A percentile compares a stretch with the other conserved stretches of the same genome.
Conservation (phyloP, 1,140 invertebrate species). For the Heliconius melpomene region DNA sequence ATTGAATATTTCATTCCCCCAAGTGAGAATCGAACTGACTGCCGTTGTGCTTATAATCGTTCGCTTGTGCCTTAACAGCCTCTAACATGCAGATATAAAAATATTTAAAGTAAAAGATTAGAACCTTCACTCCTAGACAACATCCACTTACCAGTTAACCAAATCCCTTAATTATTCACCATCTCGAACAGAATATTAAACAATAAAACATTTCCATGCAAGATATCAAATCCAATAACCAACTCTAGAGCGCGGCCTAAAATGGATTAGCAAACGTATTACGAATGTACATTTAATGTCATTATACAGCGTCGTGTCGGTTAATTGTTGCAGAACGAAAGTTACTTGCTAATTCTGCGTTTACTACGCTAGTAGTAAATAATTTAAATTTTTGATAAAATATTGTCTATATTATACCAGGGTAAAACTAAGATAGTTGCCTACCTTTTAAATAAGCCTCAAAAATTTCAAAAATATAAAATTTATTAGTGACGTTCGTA, state of each 20-base stretch:
- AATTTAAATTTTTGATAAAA: background rate
- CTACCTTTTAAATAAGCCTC: too few species aligned
- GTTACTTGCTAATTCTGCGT: background rate
- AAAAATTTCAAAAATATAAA: too few species aligned
- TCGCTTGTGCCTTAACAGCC: too few species aligned
- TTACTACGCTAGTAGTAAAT: background rate
- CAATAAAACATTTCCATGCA: constrained; percentile 9
- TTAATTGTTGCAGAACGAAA: background rate
- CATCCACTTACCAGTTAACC: background rate
- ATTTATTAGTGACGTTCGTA: too few species aligned
- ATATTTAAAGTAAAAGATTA: too few species aligned
- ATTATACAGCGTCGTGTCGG: background rate
- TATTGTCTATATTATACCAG: background rate
- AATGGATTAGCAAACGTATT: constrained; percentile 3
- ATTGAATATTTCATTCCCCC: too few species aligned
- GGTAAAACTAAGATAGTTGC: too few species aligned
- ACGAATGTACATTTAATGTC: background rate
- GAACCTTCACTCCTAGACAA: too few species aligned
- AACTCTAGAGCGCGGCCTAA: background rate
- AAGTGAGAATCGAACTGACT: too few species aligned
- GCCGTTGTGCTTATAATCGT: too few species aligned
- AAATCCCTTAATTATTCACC: background rate
- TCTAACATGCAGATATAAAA: too few species aligned
- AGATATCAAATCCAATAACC: constrained; percentile 1
- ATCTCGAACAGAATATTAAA: background rate